Percentiles rank a stretch among this genome's conserved stretches.
These are phyloP conservation scores for Petrocephalus sullivani DNA, from an alignment of 2,797 vertebrate species.

Conservation along the genomic window DNA sequence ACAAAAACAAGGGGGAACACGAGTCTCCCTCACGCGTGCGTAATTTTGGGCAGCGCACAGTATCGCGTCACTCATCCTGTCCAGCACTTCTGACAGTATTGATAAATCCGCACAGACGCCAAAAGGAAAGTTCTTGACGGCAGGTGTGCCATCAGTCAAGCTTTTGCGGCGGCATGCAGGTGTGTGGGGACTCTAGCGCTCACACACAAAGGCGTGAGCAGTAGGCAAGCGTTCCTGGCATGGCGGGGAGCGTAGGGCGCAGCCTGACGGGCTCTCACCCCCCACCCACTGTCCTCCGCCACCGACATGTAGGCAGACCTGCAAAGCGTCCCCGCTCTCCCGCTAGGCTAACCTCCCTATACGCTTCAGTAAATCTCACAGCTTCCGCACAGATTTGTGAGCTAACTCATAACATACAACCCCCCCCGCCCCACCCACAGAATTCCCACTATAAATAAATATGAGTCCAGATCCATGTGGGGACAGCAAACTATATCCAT, in stretches of 20 bases:
- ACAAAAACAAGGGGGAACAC: not conserved
- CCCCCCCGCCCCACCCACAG: not conserved
- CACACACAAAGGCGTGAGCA: not conserved
- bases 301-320: not conserved
- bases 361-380: not conserved
- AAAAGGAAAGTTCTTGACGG: not conserved
- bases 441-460: not conserved
- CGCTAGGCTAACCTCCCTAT: not conserved
- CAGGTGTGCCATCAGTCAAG: not conserved
- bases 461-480: not conserved
- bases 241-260: not conserved
- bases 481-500: not conserved
- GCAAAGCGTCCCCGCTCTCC: not conserved
- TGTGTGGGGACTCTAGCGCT: not conserved
- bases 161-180: not conserved
- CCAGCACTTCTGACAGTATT: not conserved
- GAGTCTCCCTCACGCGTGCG: not conserved
- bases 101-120: not conserved
- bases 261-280: not conserved
- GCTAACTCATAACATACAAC: not conserved
- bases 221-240: not conserved
- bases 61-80: not conserved
- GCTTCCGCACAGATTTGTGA: not conserved
- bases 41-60: not conserved
- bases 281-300: not conserved